These are phyloP conservation scores for Geotrypetes seraphini DNA, from an alignment of 2,797 vertebrate species.

Conservation along the genomic window DNA sequence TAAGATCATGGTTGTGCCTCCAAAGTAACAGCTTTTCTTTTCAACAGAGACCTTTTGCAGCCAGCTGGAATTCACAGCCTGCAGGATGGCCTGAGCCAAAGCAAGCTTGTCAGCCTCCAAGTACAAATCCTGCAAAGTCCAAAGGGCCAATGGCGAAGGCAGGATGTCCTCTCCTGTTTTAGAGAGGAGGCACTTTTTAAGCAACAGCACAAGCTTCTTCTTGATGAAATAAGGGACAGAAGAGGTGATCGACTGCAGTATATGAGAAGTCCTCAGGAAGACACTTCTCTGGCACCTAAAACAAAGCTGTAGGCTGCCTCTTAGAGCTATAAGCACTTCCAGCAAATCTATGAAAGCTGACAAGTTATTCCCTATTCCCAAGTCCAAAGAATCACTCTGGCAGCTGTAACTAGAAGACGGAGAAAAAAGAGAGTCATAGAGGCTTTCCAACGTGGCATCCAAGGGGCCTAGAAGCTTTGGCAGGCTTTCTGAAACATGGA, in stretches of 20 bases:
- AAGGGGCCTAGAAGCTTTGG: slow-evolving; percentile 54
- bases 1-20: slow-evolving; percentile 35
- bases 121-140: background rate
- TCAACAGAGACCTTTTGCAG: slow-evolving; percentile 45
- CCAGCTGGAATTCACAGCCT: slow-evolving; percentile 50
- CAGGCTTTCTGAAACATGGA: slow-evolving; percentile 44
- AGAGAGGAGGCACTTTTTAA: slow-evolving; percentile 68
- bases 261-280: slow-evolving; percentile 36
- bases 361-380: slow-evolving; percentile 30
- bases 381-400: too few relatives aligned
- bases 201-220: slow-evolving; percentile 60
- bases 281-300: slow-evolving; percentile 54
- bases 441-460: slow-evolving; percentile 46
- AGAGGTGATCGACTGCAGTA: slow-evolving; percentile 39
- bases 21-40: slow-evolving; percentile 52
- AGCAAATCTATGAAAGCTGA: slow-evolving; percentile 65
- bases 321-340: slow-evolving; percentile 63
- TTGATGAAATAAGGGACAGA: slow-evolving; percentile 54
- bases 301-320: slow-evolving; percentile 20
- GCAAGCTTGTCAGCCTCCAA: slow-evolving; percentile 36
- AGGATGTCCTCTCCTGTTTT: slow-evolving; percentile 67
- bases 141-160: background rate
- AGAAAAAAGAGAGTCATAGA: slow-evolving; percentile 49
- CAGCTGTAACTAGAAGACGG: slow-evolving; percentile 20
- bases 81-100: slow-evolving; percentile 51